Evolutionary conservation across 2,797 vertebrate genomes (phyloP), one percentile per base, ranked within the genome.

Genomic region (Eulemur rubriventer): DNA sequence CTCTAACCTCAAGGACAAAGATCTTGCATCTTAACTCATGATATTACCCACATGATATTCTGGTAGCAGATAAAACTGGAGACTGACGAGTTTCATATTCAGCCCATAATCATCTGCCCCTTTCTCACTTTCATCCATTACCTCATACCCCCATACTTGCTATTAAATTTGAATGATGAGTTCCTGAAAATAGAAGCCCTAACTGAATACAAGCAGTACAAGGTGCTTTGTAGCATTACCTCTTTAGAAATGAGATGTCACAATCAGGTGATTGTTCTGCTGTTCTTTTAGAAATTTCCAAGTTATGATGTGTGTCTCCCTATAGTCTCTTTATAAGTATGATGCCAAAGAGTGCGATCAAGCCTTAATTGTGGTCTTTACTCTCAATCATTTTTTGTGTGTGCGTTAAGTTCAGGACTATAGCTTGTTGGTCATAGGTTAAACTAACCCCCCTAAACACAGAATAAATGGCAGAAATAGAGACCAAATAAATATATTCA

Each of bases 121-220:
- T 48, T 38, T 28, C 17, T 57, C 13, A 73, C 70, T 92, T 85
- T 82, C 35, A 50, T 82, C 12, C 18, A 24, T 94, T 93, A 69
- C 55, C 63, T 92, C 95, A 30, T 50, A 63, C 35, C 35, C 48
- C 75, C 22, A 57, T 30, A 52, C 24, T 93, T 81, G 41, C 17
- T 93, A 33, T 86, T 94, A 76, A 63, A n/a, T 70, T 92, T 95
- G 72, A 33, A 85, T 48, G 30, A 76, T 85, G 52, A 76, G 28
- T 83, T 96, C 57, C n/a, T 83, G 35, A 73, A 89, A 93, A 65
- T 33, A 52, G 52, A 33, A 52, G 13, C 18, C 55, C 76, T 83
- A 84, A 94, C 75, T 78, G 38, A 88, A 70, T 57, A 59, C 46
- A 82, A 90, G 26, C 38, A 70, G 30, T n/a, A 52, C 18, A 57